Evolutionary conservation across 2,888 invertebrate genomes (phyloP), one percentile per base, ranked within the genome.

Genomic region (Herminia tarsipennalis): DNA sequence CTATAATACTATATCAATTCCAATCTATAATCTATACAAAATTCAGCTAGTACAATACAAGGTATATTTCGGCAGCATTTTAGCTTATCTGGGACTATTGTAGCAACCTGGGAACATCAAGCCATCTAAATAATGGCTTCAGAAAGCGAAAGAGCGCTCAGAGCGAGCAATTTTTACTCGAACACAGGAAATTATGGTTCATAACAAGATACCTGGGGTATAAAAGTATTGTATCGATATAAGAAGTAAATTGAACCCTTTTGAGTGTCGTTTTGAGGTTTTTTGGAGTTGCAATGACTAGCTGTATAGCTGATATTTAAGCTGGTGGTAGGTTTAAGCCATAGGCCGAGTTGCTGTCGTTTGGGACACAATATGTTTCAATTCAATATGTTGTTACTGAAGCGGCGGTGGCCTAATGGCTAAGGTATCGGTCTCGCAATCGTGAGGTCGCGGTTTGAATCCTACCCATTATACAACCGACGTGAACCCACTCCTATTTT

Each of bases 141-240:
- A 5, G 32, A 45, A 50, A 46, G 37, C 17, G 0, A 25, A 20
- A 14, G 21, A 36, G 37, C 29, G 20, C 39, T 43, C 18, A 6
- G 28, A 38, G 44, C 33, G 29, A 41, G 34, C 60, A 35, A 64
- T 56, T 65, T 64, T 56, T 56, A 45, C 41, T 46, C 37, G 41
- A 42, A 45, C 29, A 4, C 36, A 57, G 66, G 63, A 64, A 61
- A 64, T 64, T 65, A 61, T 52, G 28, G 33, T 28, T 35, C 48
- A 45, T 54, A 40, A 49, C 29, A 39, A 44, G 44, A 41, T 33
- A 38, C 30, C 38, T 35, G 32, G n/a, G 13, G 9, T 27, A 36
- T 14, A 14, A 33, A 51, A 34, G 12, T 51, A 46, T 44, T 48
- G 41, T 32, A 4, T n/a, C 25, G 17, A 13, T 28, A 8, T 12